Evolutionary conservation across 2,888 invertebrate species (phyloP).

Genomic region (Trachelus tabidus): DNA sequence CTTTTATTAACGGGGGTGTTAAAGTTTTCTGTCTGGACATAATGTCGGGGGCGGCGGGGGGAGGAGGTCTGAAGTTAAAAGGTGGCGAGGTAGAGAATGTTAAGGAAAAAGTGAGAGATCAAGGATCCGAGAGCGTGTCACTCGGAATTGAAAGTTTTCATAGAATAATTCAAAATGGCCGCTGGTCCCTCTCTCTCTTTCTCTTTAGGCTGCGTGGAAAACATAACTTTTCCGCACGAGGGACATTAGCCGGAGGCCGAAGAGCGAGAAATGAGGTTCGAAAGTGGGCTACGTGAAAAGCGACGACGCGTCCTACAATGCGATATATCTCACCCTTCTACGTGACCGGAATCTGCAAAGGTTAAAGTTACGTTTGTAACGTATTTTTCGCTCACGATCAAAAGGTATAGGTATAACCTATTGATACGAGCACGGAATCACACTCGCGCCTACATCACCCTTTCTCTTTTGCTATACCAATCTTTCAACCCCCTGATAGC

Average conservation of each 20-base stretch:
- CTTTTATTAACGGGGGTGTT: neutral
- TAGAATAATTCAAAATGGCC: neutral
- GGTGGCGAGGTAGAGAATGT: neutral
- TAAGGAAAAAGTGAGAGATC: neutral
- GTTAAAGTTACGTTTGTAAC: constrained; percentile 48
- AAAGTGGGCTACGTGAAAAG: constrained; percentile 61
- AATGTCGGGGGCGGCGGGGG: neutral
- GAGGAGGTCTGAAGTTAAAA: neutral
- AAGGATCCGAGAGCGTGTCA: neutral
- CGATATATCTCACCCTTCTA: constrained; percentile 59
- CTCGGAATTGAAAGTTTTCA: neutral
- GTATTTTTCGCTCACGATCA: neutral
- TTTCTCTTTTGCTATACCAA: too few relatives aligned
- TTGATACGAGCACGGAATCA: neutral
- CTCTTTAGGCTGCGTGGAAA: constrained; percentile 24
- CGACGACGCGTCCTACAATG: constrained; percentile 44
- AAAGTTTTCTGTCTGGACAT: neutral
- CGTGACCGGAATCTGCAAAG: constrained; percentile 59
- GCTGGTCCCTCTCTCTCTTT: neutral
- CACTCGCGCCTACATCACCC: neutral
- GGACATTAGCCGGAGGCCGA: constrained; percentile 31
- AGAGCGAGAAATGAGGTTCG: constrained; percentile 59
- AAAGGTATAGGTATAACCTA: neutral
- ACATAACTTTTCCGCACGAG: constrained; percentile 32
- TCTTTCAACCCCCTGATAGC: too few relatives aligned